Evolutionary conservation across 2,113 vertebrate species (phyloP).

Genomic region (Eclectus roratus): DNA sequence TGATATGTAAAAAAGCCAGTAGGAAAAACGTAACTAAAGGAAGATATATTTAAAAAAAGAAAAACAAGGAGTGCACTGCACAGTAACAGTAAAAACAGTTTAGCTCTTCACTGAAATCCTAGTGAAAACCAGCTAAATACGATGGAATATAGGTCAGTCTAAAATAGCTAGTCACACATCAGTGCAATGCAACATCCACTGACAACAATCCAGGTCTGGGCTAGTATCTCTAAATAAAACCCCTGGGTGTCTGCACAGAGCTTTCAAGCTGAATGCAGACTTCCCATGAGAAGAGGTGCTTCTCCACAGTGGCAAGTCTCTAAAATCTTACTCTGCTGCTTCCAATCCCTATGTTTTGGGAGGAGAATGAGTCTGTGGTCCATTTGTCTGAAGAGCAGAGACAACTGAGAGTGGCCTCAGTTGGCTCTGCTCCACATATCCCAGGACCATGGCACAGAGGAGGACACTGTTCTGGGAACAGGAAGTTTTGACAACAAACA

Average conservation of each 20-base stretch:
- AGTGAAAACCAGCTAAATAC: not conserved
- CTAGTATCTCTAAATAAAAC: not conserved
- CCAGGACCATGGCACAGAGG: not conserved
- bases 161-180: not conserved
- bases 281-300: not conserved
- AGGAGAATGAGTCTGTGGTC: not conserved
- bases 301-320: not conserved
- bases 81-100: not conserved
- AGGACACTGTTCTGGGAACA: not conserved
- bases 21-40: not conserved
- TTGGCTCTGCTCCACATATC: not conserved
- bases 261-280: not conserved
- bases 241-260: not conserved
- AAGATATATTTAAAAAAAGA: not conserved
- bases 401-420: not conserved
- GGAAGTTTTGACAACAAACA: not conserved
- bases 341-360: not conserved
- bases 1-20: accelerated
- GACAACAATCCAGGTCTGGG: not conserved
- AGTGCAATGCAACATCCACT: not conserved
- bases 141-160: not conserved
- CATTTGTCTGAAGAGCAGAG: not conserved
- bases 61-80: not conserved
- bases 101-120: not conserved
- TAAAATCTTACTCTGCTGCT: not conserved